Evolutionary conservation across 30 jellyfish, hydroid and myxozoan genomes (phyloP), one percentile per base, ranked within the genome.

Genomic region (Aurelia sp.): DNA sequence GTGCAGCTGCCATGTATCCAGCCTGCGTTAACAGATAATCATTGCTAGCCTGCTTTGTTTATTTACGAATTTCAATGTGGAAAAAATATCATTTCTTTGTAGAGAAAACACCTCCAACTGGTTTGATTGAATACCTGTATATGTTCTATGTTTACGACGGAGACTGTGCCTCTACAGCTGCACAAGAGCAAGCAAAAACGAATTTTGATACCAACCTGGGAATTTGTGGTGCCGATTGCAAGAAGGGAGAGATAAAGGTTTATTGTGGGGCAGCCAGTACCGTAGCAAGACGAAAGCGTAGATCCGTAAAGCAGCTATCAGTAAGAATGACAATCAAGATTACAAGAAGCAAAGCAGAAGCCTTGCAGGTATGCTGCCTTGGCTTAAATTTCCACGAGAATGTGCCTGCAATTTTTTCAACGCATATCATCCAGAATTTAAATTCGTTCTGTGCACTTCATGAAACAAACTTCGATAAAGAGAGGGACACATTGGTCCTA

Each of bases 101-200:
- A 90, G 97, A 63, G 7, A 82, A 75, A 61, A 74, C 91, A 27
- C 92, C 91, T 58, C 94, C 97, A 40, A 67, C 82, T 53, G 97
- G 95, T 19, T 22, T 74, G 52, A 70, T 41, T 47, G 82, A 35
- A 47, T 80, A 24, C 11, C 24, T 88, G 68, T 57, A 35, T 50
- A 38, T 72, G 51, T 47, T 57, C 24, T 87, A 78, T 51, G 24
- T 59, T 13, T 92, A 78, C 77, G 65, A 74, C 8, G 98, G 98
- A 18, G 96, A 87, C 35, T 92, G 98, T 24, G 48, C 38, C 18
- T 22, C 78, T 21, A 66, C 33, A 24, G 97, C 98, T 38, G 87
- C 92, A 2, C 89, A 87, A 48, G 79, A 40, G 35, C 65, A 55
- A 24, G 84, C 82, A 30, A 82, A 80, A 69, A 63, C 52, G 16